Evolutionary conservation across 2,113 vertebrate species (phyloP).

Genomic region (Thymallus thymallus): DNA sequence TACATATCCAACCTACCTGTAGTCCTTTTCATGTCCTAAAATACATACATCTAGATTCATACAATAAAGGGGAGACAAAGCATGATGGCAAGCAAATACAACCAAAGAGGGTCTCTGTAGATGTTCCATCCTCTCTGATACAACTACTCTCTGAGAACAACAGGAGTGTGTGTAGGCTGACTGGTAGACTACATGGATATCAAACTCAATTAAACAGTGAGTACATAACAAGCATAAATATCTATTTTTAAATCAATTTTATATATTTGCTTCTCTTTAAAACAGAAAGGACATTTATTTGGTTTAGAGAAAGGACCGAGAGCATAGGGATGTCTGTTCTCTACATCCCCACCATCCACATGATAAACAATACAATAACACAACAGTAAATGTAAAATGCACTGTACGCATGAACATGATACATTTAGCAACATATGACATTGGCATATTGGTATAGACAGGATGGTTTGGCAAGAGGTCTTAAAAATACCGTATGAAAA

Average conservation of each 20-base stretch:
- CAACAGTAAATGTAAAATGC: constrained; percentile 56
- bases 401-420: constrained; percentile 39
- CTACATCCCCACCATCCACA: constrained; percentile 20
- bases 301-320: constrained; percentile 37
- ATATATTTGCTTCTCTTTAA: constrained; percentile 65
- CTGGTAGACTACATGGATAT: constrained; percentile 26
- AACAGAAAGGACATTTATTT: constrained; percentile 60
- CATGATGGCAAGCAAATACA: neutral
- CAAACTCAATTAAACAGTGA: constrained; percentile 23
- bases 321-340: neutral
- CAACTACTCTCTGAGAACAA: neutral
- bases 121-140: neutral
- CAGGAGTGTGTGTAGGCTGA: constrained; percentile 23
- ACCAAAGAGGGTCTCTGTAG: neutral
- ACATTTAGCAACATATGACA: constrained; percentile 39
- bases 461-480: constrained; percentile 37
- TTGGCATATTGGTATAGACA: constrained; percentile 38
- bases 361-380: constrained; percentile 49
- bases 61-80: neutral
- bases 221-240: constrained; percentile 56
- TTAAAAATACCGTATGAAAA: constrained; percentile 52
- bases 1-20: neutral
- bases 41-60: neutral
- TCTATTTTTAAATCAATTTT: constrained; percentile 56
- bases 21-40: neutral